These are phyloP conservation scores for Watsonalla binaria DNA, from an alignment of 2,888 invertebrate species.

Conservation along the genomic window DNA sequence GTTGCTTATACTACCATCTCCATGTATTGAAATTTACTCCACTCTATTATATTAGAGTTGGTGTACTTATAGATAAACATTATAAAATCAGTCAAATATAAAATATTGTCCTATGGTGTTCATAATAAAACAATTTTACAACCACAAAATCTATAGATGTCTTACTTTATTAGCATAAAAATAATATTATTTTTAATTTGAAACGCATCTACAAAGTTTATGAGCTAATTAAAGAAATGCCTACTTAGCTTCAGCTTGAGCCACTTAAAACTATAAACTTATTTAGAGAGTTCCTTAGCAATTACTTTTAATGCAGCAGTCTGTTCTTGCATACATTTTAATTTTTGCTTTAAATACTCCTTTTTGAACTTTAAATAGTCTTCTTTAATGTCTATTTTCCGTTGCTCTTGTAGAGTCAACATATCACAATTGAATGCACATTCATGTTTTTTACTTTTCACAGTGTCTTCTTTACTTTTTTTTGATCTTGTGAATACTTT, in stretches of 20 bases:
- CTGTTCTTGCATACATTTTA: conserved; percentile 59
- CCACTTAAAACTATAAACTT: neutral
- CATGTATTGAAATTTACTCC: no score
- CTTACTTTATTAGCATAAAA: no score
- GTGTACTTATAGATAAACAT: no score
- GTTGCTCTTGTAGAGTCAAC: conserved; percentile 53
- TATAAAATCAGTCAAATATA: no score
- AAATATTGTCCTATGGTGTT: no score
- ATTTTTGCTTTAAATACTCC: conserved; percentile 62
- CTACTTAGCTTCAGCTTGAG: neutral
- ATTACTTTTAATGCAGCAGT: conserved; percentile 66
- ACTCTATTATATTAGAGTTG: no score
- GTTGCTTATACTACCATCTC: no score
- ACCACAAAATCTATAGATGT: no score
- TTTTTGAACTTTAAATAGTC: conserved; percentile 67
- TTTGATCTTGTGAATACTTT: conserved; percentile 40
- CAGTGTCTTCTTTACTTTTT: conserved; percentile 22
- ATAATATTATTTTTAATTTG: no score
- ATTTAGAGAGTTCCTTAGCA: conserved; percentile 54
- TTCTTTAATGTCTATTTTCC: conserved; percentile 58
- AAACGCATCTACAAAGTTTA: neutral
- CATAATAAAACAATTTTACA: no score
- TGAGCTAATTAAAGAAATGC: neutral
- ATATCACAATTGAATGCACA: conserved; percentile 61
- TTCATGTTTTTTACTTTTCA: conserved; percentile 20